Percentiles rank a stretch among this genome's conserved stretches.
These are phyloP conservation scores for Brachionus calyciflorus DNA, from an alignment of 1,140 invertebrate genomes.

Conservation along the genomic window DNA sequence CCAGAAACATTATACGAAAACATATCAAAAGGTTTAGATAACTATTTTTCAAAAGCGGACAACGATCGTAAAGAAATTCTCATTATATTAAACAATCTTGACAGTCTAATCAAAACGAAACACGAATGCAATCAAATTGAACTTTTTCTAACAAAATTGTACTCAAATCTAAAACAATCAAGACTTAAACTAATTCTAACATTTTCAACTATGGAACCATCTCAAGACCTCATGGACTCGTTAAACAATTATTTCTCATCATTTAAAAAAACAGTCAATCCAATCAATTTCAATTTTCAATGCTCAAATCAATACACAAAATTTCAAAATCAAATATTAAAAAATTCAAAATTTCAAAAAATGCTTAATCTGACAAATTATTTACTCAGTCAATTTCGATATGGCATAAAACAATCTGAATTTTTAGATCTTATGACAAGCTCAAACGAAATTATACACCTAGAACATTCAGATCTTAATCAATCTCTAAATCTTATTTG, in stretches of 20 bases:
- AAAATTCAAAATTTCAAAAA: background rate
- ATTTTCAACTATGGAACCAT: background rate
- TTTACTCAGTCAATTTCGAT: background rate
- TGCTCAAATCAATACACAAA: background rate
- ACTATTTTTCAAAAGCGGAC: constrained; percentile 6
- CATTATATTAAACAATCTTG: background rate
- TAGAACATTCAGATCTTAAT: background rate
- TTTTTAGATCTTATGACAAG: background rate
- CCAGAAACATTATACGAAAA: background rate
- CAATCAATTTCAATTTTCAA: constrained; percentile 6
- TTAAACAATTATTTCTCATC: background rate
- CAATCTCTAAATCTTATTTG: constrained; percentile 2
- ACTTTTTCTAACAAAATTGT: constrained; percentile 6
- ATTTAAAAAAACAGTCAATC: background rate
- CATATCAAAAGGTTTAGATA: constrained; percentile 15
- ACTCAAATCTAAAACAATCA: background rate
- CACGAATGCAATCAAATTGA: background rate
- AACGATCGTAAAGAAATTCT: constrained; percentile 13
- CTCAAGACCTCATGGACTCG: background rate
- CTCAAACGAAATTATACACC: background rate
- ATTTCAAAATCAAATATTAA: background rate
- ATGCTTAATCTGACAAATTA: background rate
- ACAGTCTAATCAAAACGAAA: background rate
- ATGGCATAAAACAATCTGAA: constrained; percentile 21
- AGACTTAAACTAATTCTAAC: constrained; percentile 2